Evolutionary conservation across 2,797 vertebrate genomes (phyloP).

Genomic region (Rousettus madagascariensis): DNA sequence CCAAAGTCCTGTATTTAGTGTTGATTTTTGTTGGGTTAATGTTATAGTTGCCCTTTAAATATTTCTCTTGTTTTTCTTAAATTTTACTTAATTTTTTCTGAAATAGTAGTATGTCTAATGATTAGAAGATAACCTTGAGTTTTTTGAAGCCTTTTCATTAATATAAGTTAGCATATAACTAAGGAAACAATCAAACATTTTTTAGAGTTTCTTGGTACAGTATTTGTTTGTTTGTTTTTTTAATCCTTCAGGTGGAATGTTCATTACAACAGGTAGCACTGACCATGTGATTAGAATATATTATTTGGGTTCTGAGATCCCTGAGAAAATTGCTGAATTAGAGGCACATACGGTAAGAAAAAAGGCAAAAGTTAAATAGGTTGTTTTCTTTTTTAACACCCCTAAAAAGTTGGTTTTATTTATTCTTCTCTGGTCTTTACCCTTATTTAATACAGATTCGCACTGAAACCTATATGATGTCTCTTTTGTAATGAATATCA

Average conservation of each 20-base stretch:
- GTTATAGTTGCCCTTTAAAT: background rate
- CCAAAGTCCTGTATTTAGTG: background rate
- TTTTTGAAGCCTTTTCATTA: slow-evolving; percentile 6
- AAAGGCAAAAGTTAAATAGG: slow-evolving; percentile 41
- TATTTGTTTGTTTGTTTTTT: slow-evolving; percentile 52
- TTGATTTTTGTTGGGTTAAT: slow-evolving; percentile 8
- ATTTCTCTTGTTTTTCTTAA: background rate
- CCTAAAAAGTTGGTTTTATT: slow-evolving; percentile 21
- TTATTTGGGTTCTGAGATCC: slow-evolving; percentile 94
- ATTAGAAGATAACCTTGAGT: slow-evolving; percentile 15
- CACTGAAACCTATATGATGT: background rate
- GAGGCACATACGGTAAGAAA: slow-evolving; percentile 93
- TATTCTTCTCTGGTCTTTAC: slow-evolving; percentile 19
- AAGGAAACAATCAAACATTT: background rate
- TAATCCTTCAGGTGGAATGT: slow-evolving; percentile 93
- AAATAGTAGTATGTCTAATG: slow-evolving; percentile 29
- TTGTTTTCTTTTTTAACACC: slow-evolving; percentile 42
- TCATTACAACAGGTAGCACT: slow-evolving; percentile 96
- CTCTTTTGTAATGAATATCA: slow-evolving; percentile 25
- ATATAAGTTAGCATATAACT: background rate
- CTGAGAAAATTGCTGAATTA: slow-evolving; percentile 96
- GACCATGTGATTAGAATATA: slow-evolving; percentile 98
- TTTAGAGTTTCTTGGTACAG: slow-evolving; percentile 28
- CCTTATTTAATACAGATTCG: background rate
- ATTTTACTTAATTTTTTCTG: slow-evolving; percentile 38